Base-by-base conservation (phyloP, 2,888 invertebrate species). In the Nephrotoma flavescens region DNA sequence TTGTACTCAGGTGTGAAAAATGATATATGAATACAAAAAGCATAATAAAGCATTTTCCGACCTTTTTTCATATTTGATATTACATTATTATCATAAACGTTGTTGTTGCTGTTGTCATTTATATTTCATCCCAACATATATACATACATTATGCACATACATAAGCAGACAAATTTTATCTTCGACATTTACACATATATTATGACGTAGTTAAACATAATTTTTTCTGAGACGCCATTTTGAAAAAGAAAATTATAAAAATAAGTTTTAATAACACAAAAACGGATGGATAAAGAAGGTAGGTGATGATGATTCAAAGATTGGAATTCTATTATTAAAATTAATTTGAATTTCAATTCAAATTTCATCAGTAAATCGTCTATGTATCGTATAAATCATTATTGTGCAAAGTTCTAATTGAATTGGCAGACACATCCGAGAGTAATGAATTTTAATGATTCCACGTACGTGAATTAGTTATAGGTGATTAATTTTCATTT, bases 1-100 rank as follows among this genome's bases (percentile, higher is more conserved):
- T 87, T 87, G 87, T 87, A 87, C 86, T 87, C 87, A 87, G 87
- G 87, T 87, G 87, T 87, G 86, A 87, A 87, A 87, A 87, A 31
- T 71, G 71, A 71, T 71, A 71, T 71, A 71, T 71, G 71, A 71
- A 71, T 71, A 71, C 71, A 71, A 71, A 71, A 71, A 71, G 71
- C 71, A 71, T 71, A 71, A 71, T 71, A 71, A 31, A 71, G 31
- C 71, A 71, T 71, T 71, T 71, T 71, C 71, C 71, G 71, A 71
- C 71, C 71, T 71, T 71, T 71, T 52, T 71, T 71, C 71, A 71
- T 71, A 71, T 71, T 71, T 71, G 71, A 71, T 71, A 71, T 71
- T 31, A 71, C 71, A 71, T 71, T 71, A 71, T 71, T 71, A 31
- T 71, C 71, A 71, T n/a, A 6, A 31, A 2, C 71, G 31, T 71